These are phyloP conservation scores for Paraescarpia echinospica DNA, from an alignment of 1,140 invertebrate species.

Conservation along the genomic window DNA sequence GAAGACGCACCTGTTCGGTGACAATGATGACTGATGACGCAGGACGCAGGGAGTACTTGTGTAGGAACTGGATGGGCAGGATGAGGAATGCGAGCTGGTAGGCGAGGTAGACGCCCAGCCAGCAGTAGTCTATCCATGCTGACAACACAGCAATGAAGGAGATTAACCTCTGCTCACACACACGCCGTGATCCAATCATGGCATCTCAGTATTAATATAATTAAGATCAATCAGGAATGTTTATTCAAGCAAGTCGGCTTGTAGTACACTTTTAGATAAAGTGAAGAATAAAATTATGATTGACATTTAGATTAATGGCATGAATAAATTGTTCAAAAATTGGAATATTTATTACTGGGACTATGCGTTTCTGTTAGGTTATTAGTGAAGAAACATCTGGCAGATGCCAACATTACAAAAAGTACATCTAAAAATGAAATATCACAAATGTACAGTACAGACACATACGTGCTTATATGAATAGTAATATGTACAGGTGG, in stretches of 20 bases:
- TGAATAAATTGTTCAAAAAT: no score
- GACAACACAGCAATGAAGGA: slow-evolving; percentile 22
- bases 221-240: no score
- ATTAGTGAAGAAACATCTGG: no score
- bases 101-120: slow-evolving; percentile 48
- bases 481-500: no score
- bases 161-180: background rate
- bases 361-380: no score
- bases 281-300: background rate
- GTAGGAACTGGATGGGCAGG: slow-evolving; percentile 61
- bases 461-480: no score
- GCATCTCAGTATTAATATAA: slow-evolving; percentile 6
- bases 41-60: slow-evolving; percentile 64
- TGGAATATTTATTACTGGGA: no score
- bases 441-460: no score
- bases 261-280: background rate
- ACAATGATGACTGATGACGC: slow-evolving; percentile 59
- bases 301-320: no score
- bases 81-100: slow-evolving; percentile 58
- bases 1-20: slow-evolving; percentile 57
- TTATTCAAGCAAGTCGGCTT: background rate
- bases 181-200: no score
- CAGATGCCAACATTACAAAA: no score
- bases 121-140: slow-evolving; percentile 53
- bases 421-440: no score